Percentiles rank a stretch among this genome's conserved stretches.
phyloP scores from a whole-genome alignment of 23 tunicate species.

The Styela clava region DNA sequence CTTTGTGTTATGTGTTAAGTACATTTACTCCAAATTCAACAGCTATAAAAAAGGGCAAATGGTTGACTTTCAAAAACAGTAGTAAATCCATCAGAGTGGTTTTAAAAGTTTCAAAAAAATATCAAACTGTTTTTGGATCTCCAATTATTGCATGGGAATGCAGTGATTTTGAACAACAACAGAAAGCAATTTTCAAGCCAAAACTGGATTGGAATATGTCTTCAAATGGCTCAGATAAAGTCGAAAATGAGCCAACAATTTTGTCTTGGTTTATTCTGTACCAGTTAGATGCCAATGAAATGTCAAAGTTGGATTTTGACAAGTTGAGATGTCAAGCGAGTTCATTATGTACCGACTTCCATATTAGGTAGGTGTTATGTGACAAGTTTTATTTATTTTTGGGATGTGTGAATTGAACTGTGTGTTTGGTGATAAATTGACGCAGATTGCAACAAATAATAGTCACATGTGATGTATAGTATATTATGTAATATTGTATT shows the following conservation, averaged over 20 bases:
- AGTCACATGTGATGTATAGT: too few relatives aligned
- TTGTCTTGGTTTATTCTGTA: neutral
- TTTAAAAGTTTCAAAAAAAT: neutral
- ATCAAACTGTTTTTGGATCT: neutral
- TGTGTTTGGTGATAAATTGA: too few relatives aligned
- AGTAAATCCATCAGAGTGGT: neutral
- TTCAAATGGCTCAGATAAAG: neutral
- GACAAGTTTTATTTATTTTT: neutral
- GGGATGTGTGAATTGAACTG: too few relatives aligned
- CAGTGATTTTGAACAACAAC: neutral
- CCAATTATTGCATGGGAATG: neutral
- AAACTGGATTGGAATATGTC: neutral
- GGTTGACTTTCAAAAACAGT: neutral
- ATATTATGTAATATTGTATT: too few relatives aligned
- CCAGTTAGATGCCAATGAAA: neutral
- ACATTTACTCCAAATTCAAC: neutral
- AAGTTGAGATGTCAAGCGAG: neutral
- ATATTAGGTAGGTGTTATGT: neutral
- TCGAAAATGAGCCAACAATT: neutral
- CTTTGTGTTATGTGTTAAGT: neutral
- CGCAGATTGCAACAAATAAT: too few relatives aligned
- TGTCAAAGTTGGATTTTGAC: neutral
- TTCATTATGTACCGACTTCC: neutral
- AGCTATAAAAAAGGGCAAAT: neutral
- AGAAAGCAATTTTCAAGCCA: neutral